Conservation (phyloP, 2,888 invertebrate species). For the Adineta ricciae region DNA sequence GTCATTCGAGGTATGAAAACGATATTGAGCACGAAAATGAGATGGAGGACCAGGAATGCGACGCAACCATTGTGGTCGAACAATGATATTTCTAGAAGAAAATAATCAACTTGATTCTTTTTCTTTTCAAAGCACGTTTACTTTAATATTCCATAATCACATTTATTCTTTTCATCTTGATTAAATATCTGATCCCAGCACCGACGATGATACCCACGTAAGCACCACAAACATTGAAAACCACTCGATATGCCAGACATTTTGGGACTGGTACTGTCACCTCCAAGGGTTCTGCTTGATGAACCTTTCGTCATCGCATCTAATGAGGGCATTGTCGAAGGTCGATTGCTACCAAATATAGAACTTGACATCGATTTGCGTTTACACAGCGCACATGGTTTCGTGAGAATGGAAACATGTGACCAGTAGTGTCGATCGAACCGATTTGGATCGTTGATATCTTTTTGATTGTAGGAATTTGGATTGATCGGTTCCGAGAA, state of each 20-base stretch:
- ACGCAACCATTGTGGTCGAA: conserved; percentile 19
- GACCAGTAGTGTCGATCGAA: conserved; percentile 3
- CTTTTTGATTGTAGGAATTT: background rate
- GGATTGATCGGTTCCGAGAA: background rate
- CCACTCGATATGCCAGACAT: background rate
- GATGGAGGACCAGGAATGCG: background rate
- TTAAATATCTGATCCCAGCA: background rate
- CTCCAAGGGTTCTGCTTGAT: background rate
- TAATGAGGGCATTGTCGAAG: background rate
- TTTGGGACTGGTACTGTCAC: background rate
- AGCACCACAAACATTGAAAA: conserved; percentile 13
- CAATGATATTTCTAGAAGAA: background rate
- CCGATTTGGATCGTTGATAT: background rate
- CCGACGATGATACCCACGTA: background rate
- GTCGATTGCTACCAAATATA: background rate
- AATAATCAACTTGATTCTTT: background rate
- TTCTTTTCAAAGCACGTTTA: background rate
- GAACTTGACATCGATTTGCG: background rate
- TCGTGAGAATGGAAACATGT: background rate
- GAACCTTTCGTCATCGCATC: background rate
- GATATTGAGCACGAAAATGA: conserved; percentile 2
- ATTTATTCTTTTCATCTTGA: background rate
- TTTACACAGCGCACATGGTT: background rate
- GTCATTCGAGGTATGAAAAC: background rate
- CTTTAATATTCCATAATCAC: conserved; percentile 1